Evolutionary conservation across 2,797 vertebrate species (phyloP).

Genomic region (Urocyon cinereoargenteus): DNA sequence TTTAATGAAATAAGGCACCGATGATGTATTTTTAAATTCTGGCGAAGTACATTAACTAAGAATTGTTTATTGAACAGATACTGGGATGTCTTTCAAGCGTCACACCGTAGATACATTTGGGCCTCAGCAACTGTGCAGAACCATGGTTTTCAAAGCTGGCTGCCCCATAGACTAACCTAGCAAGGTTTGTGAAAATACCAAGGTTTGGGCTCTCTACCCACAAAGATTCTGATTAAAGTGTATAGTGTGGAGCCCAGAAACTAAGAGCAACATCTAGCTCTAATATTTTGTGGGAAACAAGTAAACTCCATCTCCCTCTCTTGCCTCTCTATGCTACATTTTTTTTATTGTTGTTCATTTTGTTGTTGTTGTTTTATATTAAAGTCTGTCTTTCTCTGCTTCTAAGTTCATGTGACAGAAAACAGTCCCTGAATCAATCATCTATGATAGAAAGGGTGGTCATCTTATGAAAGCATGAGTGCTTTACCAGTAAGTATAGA

Average conservation of each 20-base stretch:
- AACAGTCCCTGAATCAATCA: not conserved
- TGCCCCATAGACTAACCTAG: not conserved
- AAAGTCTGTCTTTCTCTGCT: not conserved
- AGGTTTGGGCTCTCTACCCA: not conserved
- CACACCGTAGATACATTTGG: not conserved
- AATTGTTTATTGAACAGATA: not conserved
- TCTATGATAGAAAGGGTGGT: not conserved
- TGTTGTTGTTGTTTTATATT: not conserved
- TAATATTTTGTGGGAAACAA: not conserved
- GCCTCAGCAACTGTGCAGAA: not conserved
- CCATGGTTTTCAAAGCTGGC: not conserved
- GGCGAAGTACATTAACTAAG: not conserved
- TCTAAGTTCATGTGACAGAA: not conserved
- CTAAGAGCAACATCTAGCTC: not conserved
- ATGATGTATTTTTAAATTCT: not conserved
- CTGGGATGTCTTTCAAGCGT: not conserved
- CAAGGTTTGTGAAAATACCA: not conserved
- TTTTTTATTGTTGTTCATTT: not conserved
- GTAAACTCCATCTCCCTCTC: not conserved
- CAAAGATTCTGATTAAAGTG: not conserved
- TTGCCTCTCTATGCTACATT: not conserved
- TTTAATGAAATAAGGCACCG: not conserved
- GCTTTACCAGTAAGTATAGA: not conserved
- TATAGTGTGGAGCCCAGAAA: not conserved
- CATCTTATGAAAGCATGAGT: not conserved